Conservation (phyloP, 2,888 invertebrate genomes). For the Rhamphomyia laevipes region DNA sequence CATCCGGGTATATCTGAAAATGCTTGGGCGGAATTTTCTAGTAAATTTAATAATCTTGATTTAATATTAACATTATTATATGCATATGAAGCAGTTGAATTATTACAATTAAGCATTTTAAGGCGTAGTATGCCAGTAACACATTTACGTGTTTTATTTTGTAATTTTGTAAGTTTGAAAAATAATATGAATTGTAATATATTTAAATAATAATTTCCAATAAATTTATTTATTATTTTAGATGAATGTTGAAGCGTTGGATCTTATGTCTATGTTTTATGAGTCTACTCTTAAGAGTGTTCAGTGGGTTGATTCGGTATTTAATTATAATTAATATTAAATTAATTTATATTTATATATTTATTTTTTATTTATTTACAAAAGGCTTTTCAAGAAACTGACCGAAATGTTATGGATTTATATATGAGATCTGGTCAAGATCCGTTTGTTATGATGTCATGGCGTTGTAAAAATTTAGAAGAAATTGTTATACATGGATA, state of each 20-base stretch:
- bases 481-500: slow-evolving; percentile 44
- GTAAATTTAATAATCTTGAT: slow-evolving; percentile 29
- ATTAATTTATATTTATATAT: background rate
- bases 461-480: slow-evolving; percentile 44
- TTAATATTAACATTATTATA: slow-evolving; percentile 43
- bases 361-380: slow-evolving; percentile 3
- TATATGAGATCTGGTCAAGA: slow-evolving; percentile 32
- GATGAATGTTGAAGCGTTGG: slow-evolving; percentile 35
- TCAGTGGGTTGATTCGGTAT: slow-evolving; percentile 34
- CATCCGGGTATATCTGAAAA: slow-evolving; percentile 51
- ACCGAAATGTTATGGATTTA: slow-evolving; percentile 28
- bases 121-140: slow-evolving; percentile 59
- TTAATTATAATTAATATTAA: background rate
- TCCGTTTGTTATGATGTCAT: slow-evolving; percentile 49
- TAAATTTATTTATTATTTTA: slow-evolving; percentile 11
- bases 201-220: too few relatives aligned
- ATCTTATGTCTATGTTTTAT: slow-evolving; percentile 32
- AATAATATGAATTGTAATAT: background rate
- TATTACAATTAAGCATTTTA: slow-evolving; percentile 50
- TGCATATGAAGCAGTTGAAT: slow-evolving; percentile 52
- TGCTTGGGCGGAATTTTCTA: slow-evolving; percentile 49
- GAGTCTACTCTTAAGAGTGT: slow-evolving; percentile 33
- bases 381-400: slow-evolving; percentile 28
- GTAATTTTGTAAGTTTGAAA: slow-evolving; percentile 44
- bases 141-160: slow-evolving; percentile 61